Evolutionary conservation across 2,797 vertebrate genomes (phyloP).

Genomic region (Centropyge bicolor): DNA sequence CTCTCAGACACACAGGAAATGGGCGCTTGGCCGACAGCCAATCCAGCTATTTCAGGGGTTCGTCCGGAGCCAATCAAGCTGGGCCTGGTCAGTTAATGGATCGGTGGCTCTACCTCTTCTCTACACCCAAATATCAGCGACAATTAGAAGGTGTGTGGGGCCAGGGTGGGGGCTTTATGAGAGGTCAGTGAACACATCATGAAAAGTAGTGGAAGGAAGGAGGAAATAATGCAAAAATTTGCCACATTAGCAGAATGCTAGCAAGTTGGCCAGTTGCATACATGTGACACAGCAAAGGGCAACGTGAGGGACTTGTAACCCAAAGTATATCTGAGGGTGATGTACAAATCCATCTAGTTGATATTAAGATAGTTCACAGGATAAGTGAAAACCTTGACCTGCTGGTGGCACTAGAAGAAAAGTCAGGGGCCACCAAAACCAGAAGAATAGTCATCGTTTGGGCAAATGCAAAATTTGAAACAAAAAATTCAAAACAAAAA

Average conservation of each 20-base stretch:
- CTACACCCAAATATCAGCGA: conserved; percentile 80
- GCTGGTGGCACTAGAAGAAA: too few species aligned
- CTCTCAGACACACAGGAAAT: conserved; percentile 89
- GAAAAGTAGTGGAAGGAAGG: background rate
- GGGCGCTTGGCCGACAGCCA: conserved; percentile 85
- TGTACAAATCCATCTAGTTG: too few species aligned
- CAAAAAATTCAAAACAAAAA: too few species aligned
- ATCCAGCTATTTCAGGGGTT: conserved; percentile 85
- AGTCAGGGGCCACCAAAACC: too few species aligned
- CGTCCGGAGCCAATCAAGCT: conserved; percentile 83
- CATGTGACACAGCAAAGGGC: background rate
- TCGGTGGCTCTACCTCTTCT: conserved; percentile 67
- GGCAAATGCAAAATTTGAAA: too few species aligned
- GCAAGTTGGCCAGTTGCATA: background rate
- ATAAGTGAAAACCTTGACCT: too few species aligned
- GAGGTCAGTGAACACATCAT: background rate
- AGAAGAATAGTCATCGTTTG: too few species aligned
- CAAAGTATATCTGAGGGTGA: too few species aligned
- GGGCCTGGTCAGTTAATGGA: conserved; percentile 84
- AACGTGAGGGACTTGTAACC: too few species aligned
- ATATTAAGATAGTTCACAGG: too few species aligned
- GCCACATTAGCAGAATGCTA: background rate
- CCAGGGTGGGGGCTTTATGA: background rate
- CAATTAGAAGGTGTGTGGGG: conserved; percentile 61
- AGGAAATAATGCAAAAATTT: background rate